phyloP scores from a whole-genome alignment of 1,140 invertebrate species.

The Colletes gigas region DNA sequence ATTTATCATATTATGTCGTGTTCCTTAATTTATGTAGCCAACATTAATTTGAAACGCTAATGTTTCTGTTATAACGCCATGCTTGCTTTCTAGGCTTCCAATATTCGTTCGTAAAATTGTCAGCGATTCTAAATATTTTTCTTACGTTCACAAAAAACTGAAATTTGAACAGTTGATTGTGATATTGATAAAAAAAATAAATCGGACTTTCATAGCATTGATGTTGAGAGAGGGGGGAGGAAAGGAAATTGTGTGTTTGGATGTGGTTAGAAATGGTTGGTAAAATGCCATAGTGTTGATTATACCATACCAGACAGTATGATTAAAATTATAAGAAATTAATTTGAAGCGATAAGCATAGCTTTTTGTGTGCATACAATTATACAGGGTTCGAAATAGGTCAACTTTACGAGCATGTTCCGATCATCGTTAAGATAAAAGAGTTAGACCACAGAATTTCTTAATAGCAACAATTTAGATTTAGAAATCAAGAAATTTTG shows the following conservation, averaged over 20 bases:
- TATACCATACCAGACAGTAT: background rate
- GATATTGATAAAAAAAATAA: background rate
- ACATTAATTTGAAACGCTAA: background rate
- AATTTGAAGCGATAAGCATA: slow-evolving; percentile 4
- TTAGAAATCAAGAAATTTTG: no score
- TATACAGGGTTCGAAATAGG: background rate
- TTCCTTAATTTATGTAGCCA: background rate
- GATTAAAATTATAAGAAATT: slow-evolving; percentile 7
- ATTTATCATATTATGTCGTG: background rate
- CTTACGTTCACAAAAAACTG: background rate
- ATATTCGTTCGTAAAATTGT: slow-evolving; percentile 14
- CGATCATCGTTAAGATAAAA: no score
- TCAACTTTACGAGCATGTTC: no score
- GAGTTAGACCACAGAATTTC: no score
- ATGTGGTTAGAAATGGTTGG: background rate
- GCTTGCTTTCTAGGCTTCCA: background rate
- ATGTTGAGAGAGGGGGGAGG: slow-evolving; percentile 52
- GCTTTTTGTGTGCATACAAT: background rate
- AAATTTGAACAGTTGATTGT: background rate
- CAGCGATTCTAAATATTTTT: background rate
- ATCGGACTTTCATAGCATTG: slow-evolving; percentile 31
- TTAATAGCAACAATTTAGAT: no score
- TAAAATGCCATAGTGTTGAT: background rate
- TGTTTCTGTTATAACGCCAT: background rate
- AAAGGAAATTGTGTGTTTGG: background rate